Base-by-base conservation (phyloP, 1,140 invertebrate species). In the Psix sp. region DNA sequence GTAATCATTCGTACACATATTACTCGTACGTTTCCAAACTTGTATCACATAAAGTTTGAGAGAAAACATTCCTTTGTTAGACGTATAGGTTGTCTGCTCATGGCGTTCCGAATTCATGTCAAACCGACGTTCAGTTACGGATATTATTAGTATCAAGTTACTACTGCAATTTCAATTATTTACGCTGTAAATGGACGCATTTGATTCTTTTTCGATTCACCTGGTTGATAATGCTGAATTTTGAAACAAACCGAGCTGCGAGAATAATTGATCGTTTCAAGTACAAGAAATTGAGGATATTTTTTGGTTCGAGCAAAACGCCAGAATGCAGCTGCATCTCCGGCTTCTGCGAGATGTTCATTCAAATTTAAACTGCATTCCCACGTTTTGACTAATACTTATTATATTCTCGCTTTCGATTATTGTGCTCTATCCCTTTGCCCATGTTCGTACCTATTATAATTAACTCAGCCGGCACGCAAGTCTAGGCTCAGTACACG, bases 351-450 rank as follows among this genome's bases (percentile, higher is more conserved):
- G 9, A 52, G 18, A 38, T 26, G 31, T 18, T 36, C 20, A 43
- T 66, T 31, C 15, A 57, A 57, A 49, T 57, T 49, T 13, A 51
- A 52, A 45, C 59, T 76, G 42, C 49, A 77, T 78, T 76, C 68
- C 63, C 65, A 57, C 77, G 74, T 79, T 79, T 78, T 75, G 66
- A 78, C 68, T 76, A 82, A 82, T 80, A 78, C 65, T 10, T 45
- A 42, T 35, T 18, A 45, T 11, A 67, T 56, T 68, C 56, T 68
- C 52, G 39, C 18, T 57, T 59, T 14, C 20, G 45, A 59, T 59
- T 52, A 68, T 68, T 59, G 45, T 52, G 39, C 31, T 51, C 35
- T 57, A 57, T 51, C 16, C 38, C 21, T 57, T 51, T 17, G 16
- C 33, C 26, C 33, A 29, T 38, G 7, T 59, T 59, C 65, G 29